Base-by-base conservation (phyloP, 2,888 invertebrate species). In the Polyommatus icarus region DNA sequence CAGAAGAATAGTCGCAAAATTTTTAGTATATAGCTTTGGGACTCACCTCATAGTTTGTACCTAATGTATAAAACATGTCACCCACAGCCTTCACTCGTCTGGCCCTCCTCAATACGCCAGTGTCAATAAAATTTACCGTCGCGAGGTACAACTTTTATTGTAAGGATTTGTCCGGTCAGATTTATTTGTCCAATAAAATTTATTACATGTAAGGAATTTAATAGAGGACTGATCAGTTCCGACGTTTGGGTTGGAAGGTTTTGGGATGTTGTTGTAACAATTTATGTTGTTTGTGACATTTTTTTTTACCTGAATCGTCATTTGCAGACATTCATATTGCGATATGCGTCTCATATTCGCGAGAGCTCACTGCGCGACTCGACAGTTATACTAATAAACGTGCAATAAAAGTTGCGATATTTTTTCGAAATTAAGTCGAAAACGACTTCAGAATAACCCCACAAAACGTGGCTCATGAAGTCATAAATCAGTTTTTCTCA, bases 111-210 rank as follows among this genome's bases (percentile, higher is more conserved):
- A 75, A 50, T 75, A 75, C 75, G 75, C 50, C 54, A 50, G 54
- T 54, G 75, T 75, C 75, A 75, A 75, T 75, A 54, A 54, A 50
- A 54, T 75, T 75, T 75, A 75, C 75, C 50, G 46, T 20, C 24
- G 7, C 50, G 72, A 67, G 67, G 72, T 29, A 24, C 20, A 54
- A 75, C 46, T 75, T 75, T 75, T 54, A 73, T 73, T 73, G 73
- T 50, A 50, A 67, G 61, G 29, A 29, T 67, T 67, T 67, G 29
- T 67, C 18, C 29, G 67, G 67, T 32, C 29, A 67, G 67, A 67
- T 67, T 67, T 67, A 67, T 67, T 67, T 32, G 67, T 67, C 67
- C 67, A 67, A 67, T 67, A 67, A 67, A 29, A 67, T 67, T 67
- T 67, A 67, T 67, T 67, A 18, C 67, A 67, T 67, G 32, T 32